Evolutionary conservation across 30 jellyfish, hydroid and myxozoan species (phyloP), one percentile per base, ranked within the genome.

Genomic region (Hydra vulgaris): DNA sequence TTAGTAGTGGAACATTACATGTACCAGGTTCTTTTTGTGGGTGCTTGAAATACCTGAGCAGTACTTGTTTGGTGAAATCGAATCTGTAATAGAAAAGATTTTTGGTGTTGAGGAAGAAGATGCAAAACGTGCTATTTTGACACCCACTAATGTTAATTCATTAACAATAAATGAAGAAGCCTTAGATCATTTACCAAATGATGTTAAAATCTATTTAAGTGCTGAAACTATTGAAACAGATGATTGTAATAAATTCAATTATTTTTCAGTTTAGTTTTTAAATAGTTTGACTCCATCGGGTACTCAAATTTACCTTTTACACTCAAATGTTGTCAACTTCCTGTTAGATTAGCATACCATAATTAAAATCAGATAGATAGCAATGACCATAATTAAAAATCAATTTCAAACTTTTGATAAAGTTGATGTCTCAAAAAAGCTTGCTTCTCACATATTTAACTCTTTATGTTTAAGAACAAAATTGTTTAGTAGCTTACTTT

Each of bases 341-440:
- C 91, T 20, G 70, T 84, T 15, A 26, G 94, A 18, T 61, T 79
- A 26, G 78, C 89, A 7, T 77, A 78, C 74, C 25, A n/a, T n/a
- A n/a, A n/a, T n/a, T n/a, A n/a, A n/a, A n/a, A n/a, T n/a, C n/a
- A n/a, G n/a, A n/a, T n/a, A n/a, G n/a, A n/a, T n/a, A n/a, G n/a
- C 85, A 18, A 72, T 85, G 72, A 85, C 95, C 23, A 80, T 85
- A 18, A 79, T 79, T 77, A 79, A 85, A 73, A 21, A 53, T 18
- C 95, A 85, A 18, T 86, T 93, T 17, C 92, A 68, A 23, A 68
- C 27, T n/a, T n/a, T 68, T 68, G 75, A 68, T 4, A 68, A 68
- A 4, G 8, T 68, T 68, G 75, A 8, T 68, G 4, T 16, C 75
- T 68, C 4, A 68, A 68, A 68, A 68, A 23, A 7, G 8, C 75